Evolutionary conservation across 2,888 invertebrate species (phyloP), one percentile per base, ranked within the genome.

Genomic region (Mesoligia furuncula): DNA sequence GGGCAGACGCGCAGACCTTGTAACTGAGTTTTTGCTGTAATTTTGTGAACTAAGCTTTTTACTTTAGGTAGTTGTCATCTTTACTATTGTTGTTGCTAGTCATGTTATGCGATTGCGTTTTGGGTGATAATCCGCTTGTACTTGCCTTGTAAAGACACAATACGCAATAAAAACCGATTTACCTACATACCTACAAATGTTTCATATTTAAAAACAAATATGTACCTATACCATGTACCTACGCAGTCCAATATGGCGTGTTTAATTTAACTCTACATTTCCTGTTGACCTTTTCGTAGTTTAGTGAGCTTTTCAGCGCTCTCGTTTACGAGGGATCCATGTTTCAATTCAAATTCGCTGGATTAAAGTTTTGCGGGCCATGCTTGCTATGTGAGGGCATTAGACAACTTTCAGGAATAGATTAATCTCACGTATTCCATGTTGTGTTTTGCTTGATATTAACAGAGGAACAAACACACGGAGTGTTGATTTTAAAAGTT

Each of bases 271-370:
- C 73, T 54, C 59, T 54, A 82, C 83, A 39, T 78, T 74, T 77
- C 15, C 65, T 72, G 64, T 83, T 97, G 72, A 77, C 62, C 96
- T 74, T 84, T 79, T 57, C 87, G 59, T 80, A 86, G 82, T 72
- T 68, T 61, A 69, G 70, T 71, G n/a, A 70, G 69, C 62, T 79
- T 66, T 68, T 51, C 83, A 67, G 54, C 51, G 62, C n/a, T 31
- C 31, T 27, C 39, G 61, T 75, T 84, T 78, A 78, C 65, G 73
- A 75, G 48, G 62, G 62, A 78, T 31, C 70, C 73, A 67, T 66
- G 85, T 79, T 86, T 73, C 75, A 83, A 76, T 75, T 76, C 75
- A 79, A 84, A 84, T 66, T 81, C 20, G 74, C 61, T 57, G 70
- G 77, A 87, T 77, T 68, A 80, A 75, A 87, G 77, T 85, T 85